Conservation (phyloP, 2,113 vertebrate species). For the Pyxicephalus adspersus region DNA sequence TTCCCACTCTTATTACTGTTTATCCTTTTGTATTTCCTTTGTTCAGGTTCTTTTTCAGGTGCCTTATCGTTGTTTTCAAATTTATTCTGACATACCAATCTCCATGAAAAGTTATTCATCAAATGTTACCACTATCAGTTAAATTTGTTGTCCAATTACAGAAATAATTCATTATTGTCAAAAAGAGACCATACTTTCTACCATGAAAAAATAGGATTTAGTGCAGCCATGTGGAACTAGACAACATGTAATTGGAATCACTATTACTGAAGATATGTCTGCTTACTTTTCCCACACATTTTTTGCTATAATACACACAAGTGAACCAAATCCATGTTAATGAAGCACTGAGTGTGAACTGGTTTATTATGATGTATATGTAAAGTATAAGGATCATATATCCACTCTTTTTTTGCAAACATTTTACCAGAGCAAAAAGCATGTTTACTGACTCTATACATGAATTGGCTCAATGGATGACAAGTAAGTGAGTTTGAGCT, state of each 20-base stretch:
- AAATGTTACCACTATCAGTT: slow-evolving; percentile 37
- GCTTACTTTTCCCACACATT: slow-evolving; percentile 15
- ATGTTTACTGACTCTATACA: too few relatives aligned
- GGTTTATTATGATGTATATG: background rate
- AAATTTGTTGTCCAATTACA: slow-evolving; percentile 39
- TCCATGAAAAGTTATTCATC: too few relatives aligned
- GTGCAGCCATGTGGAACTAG: slow-evolving; percentile 39
- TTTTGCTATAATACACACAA: background rate
- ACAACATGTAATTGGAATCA: slow-evolving; percentile 47
- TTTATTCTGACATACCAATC: too few relatives aligned
- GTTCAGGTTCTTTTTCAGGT: too few relatives aligned
- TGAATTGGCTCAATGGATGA: too few relatives aligned
- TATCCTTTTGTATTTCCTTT: too few relatives aligned
- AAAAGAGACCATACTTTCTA: slow-evolving; percentile 33
- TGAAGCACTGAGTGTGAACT: background rate
- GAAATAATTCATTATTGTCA: slow-evolving; percentile 47
- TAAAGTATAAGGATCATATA: background rate
- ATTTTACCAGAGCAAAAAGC: background rate
- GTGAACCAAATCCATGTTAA: background rate
- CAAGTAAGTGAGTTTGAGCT: background rate
- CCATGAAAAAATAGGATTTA: slow-evolving; percentile 34
- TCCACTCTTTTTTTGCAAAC: background rate
- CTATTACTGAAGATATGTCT: slow-evolving; percentile 26
- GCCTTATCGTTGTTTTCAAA: too few relatives aligned
- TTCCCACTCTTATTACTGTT: too few relatives aligned